These are phyloP conservation scores for Pipistrellus nathusii DNA, from an alignment of 2,797 vertebrate genomes.

Conservation along the genomic window DNA sequence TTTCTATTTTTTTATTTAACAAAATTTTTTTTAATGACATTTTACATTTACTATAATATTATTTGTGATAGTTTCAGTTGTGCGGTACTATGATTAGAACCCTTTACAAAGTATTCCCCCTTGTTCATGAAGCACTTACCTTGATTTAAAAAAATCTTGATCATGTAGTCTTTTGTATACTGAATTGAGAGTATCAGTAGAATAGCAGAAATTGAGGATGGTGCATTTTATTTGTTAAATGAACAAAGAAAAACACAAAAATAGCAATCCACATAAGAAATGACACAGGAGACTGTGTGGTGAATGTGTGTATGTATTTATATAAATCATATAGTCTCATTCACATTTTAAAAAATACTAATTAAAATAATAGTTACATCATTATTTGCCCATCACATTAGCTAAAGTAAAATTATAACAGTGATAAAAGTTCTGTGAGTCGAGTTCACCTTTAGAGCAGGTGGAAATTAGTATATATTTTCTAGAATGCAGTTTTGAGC, in stretches of 20 bases:
- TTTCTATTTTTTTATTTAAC: neutral
- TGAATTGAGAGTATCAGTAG: slow-evolving; percentile 39
- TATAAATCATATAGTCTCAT: neutral
- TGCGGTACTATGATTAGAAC: neutral
- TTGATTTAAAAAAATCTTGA: slow-evolving; percentile 31
- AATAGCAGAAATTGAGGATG: neutral
- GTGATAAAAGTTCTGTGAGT: neutral
- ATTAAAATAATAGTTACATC: neutral
- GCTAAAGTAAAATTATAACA: neutral
- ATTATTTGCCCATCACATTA: slow-evolving; percentile 17
- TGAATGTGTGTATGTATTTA: neutral
- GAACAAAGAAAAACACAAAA: neutral
- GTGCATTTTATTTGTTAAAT: slow-evolving; percentile 26
- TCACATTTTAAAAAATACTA: slow-evolving; percentile 10
- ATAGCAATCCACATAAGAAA: slow-evolving; percentile 11
- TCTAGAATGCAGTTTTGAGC: neutral
- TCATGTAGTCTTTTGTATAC: slow-evolving; percentile 9
- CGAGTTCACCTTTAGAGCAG: neutral
- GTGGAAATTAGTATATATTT: neutral
- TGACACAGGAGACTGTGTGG: neutral
- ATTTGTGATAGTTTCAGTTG: neutral
- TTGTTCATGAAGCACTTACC: slow-evolving; percentile 13
- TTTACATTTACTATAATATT: neutral
- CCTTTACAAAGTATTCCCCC: neutral
- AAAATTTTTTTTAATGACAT: neutral